Base-by-base conservation (phyloP, 1,140 invertebrate species). In the Holcopasites calliopsidis region DNA sequence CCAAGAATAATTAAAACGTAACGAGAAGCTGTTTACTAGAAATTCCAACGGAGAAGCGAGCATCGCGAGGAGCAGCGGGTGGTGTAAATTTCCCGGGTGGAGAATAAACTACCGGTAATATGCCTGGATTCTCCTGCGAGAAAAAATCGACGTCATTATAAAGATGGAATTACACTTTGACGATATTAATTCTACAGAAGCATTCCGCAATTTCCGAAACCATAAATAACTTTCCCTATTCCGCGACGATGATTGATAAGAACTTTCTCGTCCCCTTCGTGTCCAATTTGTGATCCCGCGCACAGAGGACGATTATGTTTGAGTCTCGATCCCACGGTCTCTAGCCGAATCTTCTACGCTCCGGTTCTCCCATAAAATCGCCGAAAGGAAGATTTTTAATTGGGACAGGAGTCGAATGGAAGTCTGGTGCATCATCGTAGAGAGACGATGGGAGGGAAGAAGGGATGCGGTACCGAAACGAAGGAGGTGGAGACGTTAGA, bases 341-440 rank as follows among this genome's bases (percentile, higher is more conserved):
- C 52, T 31, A n/a, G n/a, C n/a, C n/a, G n/a, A n/a, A n/a, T n/a
- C n/a, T 10, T 21, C 55, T 18, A 6, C 50, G 26, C 61, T 66
- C 70, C 71, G 50, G 40, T 8, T 61, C 68, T 73, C 74, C 79
- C 83, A 69, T 85, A 82, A 85, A 85, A 85, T 83, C 54, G 77
- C 69, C 83, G 73, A 82, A 79, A 85, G 80, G 70, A 77, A 85
- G 72, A 85, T 77, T 82, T 85, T 85, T 85, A 85, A 85, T 85
- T 85, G 83, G 74, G 80, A 75, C 77, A 66, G 71, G 7, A 78
- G 71, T 61, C 35, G 80, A 75, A 61, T 55, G 47, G 35, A 23
- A 40, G 47, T 11, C 54, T 28, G 8, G 26, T 31, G 69, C 7
- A 28, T n/a, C 26, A 16, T 11, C n/a, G n/a, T n/a, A n/a, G n/a